A percentile compares a stretch with the other conserved stretches of the same genome.
Evolutionary conservation across 2,113 vertebrate species (phyloP).

Genomic region (Limnothrissa miodon): DNA sequence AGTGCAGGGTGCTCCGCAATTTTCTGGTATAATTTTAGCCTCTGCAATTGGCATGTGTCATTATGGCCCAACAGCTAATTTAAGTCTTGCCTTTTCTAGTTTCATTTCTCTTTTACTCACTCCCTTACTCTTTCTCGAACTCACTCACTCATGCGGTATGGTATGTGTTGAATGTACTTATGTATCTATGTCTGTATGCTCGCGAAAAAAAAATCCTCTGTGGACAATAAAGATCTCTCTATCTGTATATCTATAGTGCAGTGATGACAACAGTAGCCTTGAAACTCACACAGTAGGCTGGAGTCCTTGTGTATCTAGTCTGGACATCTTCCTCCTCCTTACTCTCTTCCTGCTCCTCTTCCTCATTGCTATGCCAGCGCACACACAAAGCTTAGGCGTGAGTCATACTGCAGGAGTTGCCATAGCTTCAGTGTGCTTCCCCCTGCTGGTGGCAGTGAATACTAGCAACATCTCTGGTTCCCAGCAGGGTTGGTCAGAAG

Average conservation of each 20-base stretch:
- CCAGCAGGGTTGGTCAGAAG: neutral
- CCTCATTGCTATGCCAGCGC: neutral
- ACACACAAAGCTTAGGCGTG: neutral
- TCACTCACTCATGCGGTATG: neutral
- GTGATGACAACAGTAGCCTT: neutral
- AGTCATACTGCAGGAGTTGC: slow-evolving; percentile 8
- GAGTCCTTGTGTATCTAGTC: neutral
- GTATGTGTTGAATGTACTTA: too few species aligned
- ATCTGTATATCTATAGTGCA: too few species aligned
- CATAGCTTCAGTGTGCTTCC: neutral
- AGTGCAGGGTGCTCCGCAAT: neutral
- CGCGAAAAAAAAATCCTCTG: too few species aligned
- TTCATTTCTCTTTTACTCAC: neutral
- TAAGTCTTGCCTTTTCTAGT: neutral
- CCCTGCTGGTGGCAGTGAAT: neutral
- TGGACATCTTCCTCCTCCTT: neutral
- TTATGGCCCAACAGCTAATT: neutral
- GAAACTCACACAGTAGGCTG: neutral
- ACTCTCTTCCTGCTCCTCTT: neutral
- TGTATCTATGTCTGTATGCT: too few species aligned
- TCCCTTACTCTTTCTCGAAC: neutral
- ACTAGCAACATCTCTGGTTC: neutral
- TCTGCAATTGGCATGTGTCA: neutral
- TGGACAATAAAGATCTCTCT: too few species aligned
- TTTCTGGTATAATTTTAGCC: neutral